Conservation (phyloP, 2,888 invertebrate species). For the Volucella zonaria region DNA sequence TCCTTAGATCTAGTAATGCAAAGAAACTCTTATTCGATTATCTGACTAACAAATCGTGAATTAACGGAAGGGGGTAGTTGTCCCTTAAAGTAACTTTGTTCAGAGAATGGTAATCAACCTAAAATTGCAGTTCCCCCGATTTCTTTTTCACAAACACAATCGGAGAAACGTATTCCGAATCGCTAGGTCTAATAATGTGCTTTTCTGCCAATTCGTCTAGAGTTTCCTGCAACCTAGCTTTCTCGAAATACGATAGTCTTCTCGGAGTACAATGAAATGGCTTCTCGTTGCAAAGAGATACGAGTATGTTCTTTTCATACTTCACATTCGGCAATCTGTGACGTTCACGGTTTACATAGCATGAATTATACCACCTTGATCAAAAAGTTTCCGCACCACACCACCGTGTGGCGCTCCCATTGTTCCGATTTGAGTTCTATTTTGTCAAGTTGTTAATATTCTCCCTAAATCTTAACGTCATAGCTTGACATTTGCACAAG, state of each 20-base stretch:
- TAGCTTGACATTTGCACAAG: too few species aligned
- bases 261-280: conserved; percentile 21
- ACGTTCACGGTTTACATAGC: conserved; percentile 20
- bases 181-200: conserved; percentile 21
- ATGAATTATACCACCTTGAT: neutral
- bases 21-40: conserved; percentile 40
- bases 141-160: conserved; percentile 34
- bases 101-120: conserved; percentile 5
- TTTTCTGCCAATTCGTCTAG: conserved; percentile 12
- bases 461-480: too few species aligned
- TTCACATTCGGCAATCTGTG: conserved; percentile 5
- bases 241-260: conserved; percentile 20
- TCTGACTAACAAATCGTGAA: neutral
- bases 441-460: too few species aligned
- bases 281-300: conserved; percentile 7
- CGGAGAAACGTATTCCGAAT: conserved; percentile 17
- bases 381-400: too few species aligned
- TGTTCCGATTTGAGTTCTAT: too few species aligned
- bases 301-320: conserved; percentile 19
- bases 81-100: conserved; percentile 20
- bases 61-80: conserved; percentile 45
- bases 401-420: too few species aligned
- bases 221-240: conserved; percentile 13
- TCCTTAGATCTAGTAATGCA: conserved; percentile 46
- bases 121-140: conserved; percentile 1